Percentiles rank a stretch among this genome's conserved stretches.
Conservation (phyloP, 2,797 vertebrate species). For the Acipenser oxyrinchus region DNA sequence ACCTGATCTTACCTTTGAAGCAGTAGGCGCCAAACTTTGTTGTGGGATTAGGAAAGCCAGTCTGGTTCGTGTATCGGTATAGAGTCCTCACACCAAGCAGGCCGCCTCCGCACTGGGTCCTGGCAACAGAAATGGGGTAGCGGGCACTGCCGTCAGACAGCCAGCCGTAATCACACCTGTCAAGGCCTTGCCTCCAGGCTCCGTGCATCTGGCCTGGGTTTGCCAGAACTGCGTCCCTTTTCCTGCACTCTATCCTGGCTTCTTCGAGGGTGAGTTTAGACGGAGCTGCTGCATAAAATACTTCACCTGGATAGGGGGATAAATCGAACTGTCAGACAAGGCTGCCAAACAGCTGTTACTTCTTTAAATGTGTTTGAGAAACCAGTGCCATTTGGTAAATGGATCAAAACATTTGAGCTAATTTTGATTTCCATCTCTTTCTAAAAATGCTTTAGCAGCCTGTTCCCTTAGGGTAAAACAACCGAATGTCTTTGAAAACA, state of each 20-base stretch:
- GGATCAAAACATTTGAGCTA: constrained; percentile 7
- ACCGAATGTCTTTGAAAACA: too few relatives aligned
- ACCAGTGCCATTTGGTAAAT: constrained; percentile 41
- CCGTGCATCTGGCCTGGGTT: constrained; percentile 84
- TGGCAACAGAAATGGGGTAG: constrained; percentile 80
- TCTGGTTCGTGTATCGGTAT: constrained; percentile 90
- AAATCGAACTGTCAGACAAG: constrained; percentile 28
- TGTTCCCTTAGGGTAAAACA: too few relatives aligned
- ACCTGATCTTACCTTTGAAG: constrained; percentile 74
- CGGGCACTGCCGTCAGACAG: constrained; percentile 85
- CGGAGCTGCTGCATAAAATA: constrained; percentile 69
- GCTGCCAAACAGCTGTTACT: constrained; percentile 40
- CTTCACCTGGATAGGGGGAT: constrained; percentile 64
- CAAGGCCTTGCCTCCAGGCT: constrained; percentile 86
- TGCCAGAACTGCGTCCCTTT: constrained; percentile 61
- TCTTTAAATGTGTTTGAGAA: constrained; percentile 37
- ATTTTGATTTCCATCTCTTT: too few relatives aligned
- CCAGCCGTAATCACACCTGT: constrained; percentile 95
- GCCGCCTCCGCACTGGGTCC: constrained; percentile 82
- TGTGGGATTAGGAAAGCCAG: constrained; percentile 77
- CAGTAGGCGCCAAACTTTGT: constrained; percentile 90
- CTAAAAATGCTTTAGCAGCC: too few relatives aligned
- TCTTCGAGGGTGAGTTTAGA: constrained; percentile 79
- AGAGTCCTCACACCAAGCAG: constrained; percentile 89
- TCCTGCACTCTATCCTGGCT: constrained; percentile 65